Percentiles rank a stretch among this genome's conserved stretches.
Evolutionary conservation across 2,113 vertebrate genomes (phyloP).

Genomic region (Grallaria varia): DNA sequence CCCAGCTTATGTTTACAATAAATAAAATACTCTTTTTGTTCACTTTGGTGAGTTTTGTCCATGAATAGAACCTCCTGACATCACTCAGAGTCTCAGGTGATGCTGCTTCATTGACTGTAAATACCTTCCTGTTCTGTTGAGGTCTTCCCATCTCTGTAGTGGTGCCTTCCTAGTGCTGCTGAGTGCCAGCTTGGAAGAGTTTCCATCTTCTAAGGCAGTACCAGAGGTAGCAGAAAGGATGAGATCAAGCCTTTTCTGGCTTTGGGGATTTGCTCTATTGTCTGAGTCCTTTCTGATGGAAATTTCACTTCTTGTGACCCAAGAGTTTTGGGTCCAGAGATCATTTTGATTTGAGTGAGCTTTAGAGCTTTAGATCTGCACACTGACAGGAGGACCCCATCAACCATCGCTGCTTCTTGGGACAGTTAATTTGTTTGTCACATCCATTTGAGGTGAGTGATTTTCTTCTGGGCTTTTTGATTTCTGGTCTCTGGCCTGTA

Average conservation of each 20-base stretch:
- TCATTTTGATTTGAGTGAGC: not conserved
- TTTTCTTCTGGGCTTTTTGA: not conserved
- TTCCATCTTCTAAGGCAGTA: not conserved
- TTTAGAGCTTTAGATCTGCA: not conserved
- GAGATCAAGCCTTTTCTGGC: not conserved
- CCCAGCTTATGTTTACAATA: not conserved
- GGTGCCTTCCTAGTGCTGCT: not conserved
- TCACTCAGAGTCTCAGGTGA: not conserved
- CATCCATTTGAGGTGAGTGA: rapidly evolving
- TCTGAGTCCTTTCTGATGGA: not conserved
- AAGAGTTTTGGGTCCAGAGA: not conserved
- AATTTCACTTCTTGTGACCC: not conserved
- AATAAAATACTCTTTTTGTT: not conserved
- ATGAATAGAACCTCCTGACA: not conserved
- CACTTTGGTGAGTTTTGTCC: not conserved
- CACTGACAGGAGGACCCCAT: not conserved
- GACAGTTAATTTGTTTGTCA: not conserved
- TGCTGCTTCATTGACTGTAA: not conserved
- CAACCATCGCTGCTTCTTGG: not conserved
- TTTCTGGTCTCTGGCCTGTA: not conserved
- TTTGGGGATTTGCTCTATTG: not conserved
- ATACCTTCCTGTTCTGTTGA: not conserved
- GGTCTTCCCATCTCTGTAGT: not conserved
- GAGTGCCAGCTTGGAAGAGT: not conserved
- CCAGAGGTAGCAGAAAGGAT: not conserved